phyloP scores from a whole-genome alignment of 2,113 vertebrate genomes.

The Cygnus atratus region DNA sequence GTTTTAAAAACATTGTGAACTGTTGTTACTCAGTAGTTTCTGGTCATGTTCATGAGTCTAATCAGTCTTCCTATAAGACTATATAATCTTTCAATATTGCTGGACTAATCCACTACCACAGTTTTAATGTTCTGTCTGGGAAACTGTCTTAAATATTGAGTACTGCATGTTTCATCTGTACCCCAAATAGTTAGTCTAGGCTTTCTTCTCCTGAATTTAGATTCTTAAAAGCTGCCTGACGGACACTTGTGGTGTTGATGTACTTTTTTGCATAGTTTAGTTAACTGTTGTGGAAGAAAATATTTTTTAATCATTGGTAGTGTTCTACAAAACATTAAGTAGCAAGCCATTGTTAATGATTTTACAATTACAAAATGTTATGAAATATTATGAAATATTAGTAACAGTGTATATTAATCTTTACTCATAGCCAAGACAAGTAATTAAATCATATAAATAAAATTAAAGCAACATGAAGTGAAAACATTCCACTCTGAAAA shows the following conservation, averaged over 20 bases:
- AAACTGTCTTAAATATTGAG: not conserved
- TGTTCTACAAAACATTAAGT: not conserved
- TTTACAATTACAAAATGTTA: not conserved
- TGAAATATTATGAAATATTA: too few species aligned
- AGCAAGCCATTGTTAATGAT: not conserved
- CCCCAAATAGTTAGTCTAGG: not conserved
- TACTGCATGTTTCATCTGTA: not conserved
- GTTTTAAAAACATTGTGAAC: not conserved
- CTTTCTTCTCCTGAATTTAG: not conserved
- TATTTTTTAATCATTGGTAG: not conserved
- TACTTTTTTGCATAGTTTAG: not conserved
- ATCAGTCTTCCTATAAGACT: not conserved
- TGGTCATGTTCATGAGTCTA: not conserved
- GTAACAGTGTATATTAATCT: not conserved
- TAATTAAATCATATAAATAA: not conserved
- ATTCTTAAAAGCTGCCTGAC: not conserved
- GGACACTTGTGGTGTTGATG: not conserved
- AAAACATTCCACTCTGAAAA: not conserved
- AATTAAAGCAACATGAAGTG: not conserved
- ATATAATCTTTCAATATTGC: not conserved
- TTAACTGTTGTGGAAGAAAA: not conserved
- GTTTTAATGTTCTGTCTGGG: not conserved
- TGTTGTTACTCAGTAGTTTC: not conserved
- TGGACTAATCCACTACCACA: not conserved
- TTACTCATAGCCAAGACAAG: rapidly evolving